Conservation (phyloP, 2,888 invertebrate genomes). For the Ischnus inquisitorius region DNA sequence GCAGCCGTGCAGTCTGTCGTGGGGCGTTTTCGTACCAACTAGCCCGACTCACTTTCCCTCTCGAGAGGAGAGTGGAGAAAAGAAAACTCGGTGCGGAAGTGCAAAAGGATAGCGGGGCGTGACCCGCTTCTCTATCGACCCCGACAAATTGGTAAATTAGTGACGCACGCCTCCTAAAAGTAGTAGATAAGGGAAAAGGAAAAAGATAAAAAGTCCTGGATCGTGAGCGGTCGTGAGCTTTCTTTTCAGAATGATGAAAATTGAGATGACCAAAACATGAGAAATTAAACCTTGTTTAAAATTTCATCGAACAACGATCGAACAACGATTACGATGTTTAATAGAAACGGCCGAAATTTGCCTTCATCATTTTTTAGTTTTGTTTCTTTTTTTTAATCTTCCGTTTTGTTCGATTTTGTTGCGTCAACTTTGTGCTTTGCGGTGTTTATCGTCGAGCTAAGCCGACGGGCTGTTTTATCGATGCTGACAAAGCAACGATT, state of each 20-base stretch:
- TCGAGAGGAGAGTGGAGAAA: constrained; percentile 32
- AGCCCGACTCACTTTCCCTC: constrained; percentile 34
- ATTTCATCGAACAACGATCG: constrained; percentile 41
- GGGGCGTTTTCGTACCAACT: constrained; percentile 25
- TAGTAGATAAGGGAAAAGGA: background rate
- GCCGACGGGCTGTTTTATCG: constrained; percentile 56
- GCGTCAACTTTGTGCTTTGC: constrained; percentile 33
- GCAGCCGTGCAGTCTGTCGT: constrained; percentile 13
- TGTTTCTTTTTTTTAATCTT: background rate
- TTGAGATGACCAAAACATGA: constrained; percentile 37
- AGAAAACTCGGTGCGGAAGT: constrained; percentile 55
- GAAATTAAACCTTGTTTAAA: constrained; percentile 1
- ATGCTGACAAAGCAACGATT: constrained; percentile 60
- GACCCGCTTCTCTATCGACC: constrained; percentile 42
- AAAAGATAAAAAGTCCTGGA: constrained; percentile 14
- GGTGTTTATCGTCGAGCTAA: constrained; percentile 29
- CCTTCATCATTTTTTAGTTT: background rate
- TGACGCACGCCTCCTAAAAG: constrained; percentile 39
- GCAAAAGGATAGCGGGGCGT: constrained; percentile 60
- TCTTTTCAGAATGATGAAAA: constrained; percentile 23
- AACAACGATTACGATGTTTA: too few species aligned
- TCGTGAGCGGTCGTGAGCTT: background rate
- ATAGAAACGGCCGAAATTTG: background rate
- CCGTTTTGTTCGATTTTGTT: constrained; percentile 1
- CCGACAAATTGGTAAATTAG: constrained; percentile 60